These are phyloP conservation scores for Struthidea cinerea DNA, from an alignment of 2,113 vertebrate genomes.

Conservation along the genomic window DNA sequence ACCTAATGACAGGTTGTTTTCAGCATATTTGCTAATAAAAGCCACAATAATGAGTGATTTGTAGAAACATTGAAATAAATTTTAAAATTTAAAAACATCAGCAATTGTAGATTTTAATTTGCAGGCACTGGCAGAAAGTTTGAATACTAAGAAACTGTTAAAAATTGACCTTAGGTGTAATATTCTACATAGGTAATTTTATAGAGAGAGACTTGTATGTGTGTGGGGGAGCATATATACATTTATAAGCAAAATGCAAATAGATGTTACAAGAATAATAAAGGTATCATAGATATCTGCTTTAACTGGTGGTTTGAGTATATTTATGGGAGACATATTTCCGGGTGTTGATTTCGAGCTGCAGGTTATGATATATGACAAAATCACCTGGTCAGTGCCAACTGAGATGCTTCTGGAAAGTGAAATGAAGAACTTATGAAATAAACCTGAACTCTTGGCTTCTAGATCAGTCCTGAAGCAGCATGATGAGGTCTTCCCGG, in stretches of 20 bases:
- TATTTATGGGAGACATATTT: not conserved
- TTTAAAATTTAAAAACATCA: not conserved
- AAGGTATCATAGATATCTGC: not conserved
- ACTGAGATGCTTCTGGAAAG: not conserved
- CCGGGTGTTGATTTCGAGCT: not conserved
- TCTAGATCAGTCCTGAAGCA: not conserved
- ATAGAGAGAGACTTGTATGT: not conserved
- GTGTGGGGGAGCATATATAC: rapidly evolving
- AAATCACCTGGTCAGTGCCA: not conserved
- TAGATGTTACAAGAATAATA: not conserved
- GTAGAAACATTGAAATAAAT: not conserved
- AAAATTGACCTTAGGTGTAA: not conserved
- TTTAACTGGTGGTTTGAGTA: not conserved
- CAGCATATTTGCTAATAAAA: not conserved
- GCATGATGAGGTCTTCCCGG: not conserved
- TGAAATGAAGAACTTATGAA: not conserved
- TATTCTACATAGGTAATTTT: not conserved
- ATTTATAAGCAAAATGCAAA: not conserved
- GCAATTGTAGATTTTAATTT: not conserved
- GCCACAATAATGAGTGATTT: not conserved
- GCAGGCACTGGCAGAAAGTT: not conserved
- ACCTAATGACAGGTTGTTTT: not conserved
- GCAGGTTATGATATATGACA: not conserved
- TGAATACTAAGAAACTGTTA: not conserved
- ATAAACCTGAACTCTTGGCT: not conserved